Evolutionary conservation across 37 sponge, comb jelly and placozoan genomes (phyloP).

Genomic region (Ephydatia muelleri): DNA sequence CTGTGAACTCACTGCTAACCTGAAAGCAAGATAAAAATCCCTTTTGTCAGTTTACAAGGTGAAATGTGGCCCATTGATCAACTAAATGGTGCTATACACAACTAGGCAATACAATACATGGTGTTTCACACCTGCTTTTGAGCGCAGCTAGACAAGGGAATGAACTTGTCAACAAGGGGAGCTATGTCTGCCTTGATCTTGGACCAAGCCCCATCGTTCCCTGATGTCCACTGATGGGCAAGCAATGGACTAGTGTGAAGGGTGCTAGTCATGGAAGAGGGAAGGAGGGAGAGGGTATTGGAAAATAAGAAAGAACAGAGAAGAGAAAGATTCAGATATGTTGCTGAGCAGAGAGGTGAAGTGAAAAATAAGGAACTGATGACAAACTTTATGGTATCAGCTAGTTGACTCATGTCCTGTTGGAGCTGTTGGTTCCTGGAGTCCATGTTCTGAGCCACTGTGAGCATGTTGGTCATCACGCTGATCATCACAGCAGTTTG

Average conservation of each 20-base stretch:
- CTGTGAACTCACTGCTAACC: conserved; percentile 51
- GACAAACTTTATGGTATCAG: conserved; percentile 21
- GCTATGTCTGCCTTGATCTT: conserved; percentile 47
- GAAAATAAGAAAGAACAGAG: background rate
- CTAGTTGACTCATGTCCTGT: conserved; percentile 36
- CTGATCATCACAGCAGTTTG: conserved; percentile 59
- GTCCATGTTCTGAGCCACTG: conserved; percentile 62
- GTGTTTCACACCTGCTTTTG: conserved; percentile 8
- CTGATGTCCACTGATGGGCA: conserved; percentile 55
- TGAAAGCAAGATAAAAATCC: background rate
- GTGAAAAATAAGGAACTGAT: background rate
- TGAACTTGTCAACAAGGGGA: conserved; percentile 16
- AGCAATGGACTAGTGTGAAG: conserved; percentile 37
- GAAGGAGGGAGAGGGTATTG: background rate
- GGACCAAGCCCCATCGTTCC: conserved; percentile 53
- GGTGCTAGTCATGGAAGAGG: conserved; percentile 5
- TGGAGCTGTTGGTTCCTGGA: conserved; percentile 16
- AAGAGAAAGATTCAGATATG: no score
- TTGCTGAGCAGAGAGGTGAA: background rate
- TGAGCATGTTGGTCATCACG: conserved; percentile 35
- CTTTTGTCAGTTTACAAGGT: background rate
- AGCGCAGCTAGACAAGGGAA: conserved; percentile 30
- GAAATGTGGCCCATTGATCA: background rate
- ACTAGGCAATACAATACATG: background rate
- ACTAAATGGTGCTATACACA: background rate